Conservation (phyloP, 1,140 invertebrate genomes). For the Drosophila equinoxialis region DNA sequence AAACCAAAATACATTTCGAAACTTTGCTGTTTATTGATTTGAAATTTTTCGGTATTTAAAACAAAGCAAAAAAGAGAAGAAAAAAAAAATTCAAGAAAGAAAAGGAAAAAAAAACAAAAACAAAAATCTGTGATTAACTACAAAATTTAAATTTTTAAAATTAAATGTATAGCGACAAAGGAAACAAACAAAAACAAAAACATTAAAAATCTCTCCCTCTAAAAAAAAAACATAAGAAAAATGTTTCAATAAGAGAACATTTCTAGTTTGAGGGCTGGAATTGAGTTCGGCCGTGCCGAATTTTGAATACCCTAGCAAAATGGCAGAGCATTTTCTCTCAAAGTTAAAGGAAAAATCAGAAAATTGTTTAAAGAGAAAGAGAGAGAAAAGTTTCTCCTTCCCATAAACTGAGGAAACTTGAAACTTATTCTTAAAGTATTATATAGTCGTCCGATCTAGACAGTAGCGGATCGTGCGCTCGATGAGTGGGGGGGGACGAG, state of each 20-base stretch:
- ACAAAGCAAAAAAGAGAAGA: constrained; percentile 75
- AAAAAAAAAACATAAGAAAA: constrained; percentile 33
- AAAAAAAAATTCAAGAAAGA: constrained; percentile 45
- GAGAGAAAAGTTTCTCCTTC: too few relatives aligned
- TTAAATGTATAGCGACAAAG: constrained; percentile 66
- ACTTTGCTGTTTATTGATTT: constrained; percentile 77
- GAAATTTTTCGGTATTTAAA: constrained; percentile 79
- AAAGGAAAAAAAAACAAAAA: constrained; percentile 62
- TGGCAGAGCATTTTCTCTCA: not conserved
- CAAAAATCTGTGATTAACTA: constrained; percentile 82
- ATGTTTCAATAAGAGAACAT: constrained; percentile 15
- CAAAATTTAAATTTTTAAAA: constrained; percentile 81
- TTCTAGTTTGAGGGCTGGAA: not conserved
- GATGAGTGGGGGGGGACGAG: too few relatives aligned
- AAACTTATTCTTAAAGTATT: too few relatives aligned
- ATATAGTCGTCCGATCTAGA: too few relatives aligned
- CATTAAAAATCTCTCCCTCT: not conserved
- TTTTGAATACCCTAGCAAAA: not conserved
- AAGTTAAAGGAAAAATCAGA: too few relatives aligned
- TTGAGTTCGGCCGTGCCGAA: not conserved
- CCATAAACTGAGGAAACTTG: too few relatives aligned
- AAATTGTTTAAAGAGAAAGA: too few relatives aligned
- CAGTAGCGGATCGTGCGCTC: too few relatives aligned
- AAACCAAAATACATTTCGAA: constrained; percentile 63
- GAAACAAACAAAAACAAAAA: constrained; percentile 24